These are phyloP conservation scores for Aphaenogaster floridana DNA, from an alignment of 1,140 invertebrate genomes.

Conservation along the genomic window DNA sequence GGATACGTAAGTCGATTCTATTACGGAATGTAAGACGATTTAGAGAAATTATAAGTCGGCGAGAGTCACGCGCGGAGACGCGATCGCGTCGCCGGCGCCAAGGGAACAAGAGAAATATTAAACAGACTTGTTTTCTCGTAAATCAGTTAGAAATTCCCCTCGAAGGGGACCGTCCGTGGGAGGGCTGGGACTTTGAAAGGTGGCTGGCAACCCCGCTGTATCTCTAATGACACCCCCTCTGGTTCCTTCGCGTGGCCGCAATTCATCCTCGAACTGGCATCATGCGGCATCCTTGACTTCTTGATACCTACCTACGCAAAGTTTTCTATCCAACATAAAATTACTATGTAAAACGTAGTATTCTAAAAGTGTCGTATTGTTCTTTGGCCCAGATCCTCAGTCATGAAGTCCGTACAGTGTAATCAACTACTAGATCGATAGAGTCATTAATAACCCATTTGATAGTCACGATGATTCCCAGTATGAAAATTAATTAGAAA, in stretches of 20 bases:
- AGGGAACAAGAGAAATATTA: constrained; percentile 86
- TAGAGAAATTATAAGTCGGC: constrained; percentile 77
- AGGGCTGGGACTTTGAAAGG: constrained; percentile 80
- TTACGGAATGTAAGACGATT: constrained; percentile 54
- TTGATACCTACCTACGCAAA: constrained; percentile 43
- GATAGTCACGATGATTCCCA: background rate
- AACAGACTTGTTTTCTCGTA: constrained; percentile 87
- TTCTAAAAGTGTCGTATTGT: background rate
- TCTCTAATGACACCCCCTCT: constrained; percentile 81
- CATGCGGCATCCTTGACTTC: constrained; percentile 69
- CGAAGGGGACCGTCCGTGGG: constrained; percentile 74
- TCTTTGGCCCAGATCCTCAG: background rate
- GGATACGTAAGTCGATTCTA: background rate
- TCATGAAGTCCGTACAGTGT: background rate
- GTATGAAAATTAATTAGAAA: constrained; percentile 22
- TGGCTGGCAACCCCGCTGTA: constrained; percentile 79
- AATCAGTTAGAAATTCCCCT: constrained; percentile 86
- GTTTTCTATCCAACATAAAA: background rate
- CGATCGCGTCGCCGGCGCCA: constrained; percentile 82
- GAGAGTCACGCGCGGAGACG: constrained; percentile 82
- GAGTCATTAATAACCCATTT: constrained; percentile 54
- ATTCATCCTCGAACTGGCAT: constrained; percentile 74
- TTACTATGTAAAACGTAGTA: background rate
- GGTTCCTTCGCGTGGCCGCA: constrained; percentile 73
- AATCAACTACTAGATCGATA: background rate